phyloP scores from a whole-genome alignment of 2,888 invertebrate species.

The Hydrotaea diabolus region DNA sequence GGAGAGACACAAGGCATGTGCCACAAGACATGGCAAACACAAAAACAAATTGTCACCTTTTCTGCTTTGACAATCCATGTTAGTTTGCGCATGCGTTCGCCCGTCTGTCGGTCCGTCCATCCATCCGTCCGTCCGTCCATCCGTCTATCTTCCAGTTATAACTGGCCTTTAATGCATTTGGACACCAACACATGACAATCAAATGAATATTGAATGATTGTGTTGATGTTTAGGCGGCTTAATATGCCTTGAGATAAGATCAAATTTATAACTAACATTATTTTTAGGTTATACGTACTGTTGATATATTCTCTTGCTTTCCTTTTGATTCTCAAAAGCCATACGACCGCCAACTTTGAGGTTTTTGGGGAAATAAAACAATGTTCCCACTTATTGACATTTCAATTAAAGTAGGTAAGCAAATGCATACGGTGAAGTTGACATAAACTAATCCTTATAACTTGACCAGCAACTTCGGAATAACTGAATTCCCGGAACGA shows the following conservation, averaged over 20 bases:
- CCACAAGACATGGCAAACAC: slow-evolving; percentile 54
- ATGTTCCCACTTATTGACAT: background rate
- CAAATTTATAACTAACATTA: slow-evolving; percentile 60
- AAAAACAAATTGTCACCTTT: slow-evolving; percentile 61
- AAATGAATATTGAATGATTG: slow-evolving; percentile 46
- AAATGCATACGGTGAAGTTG: no score
- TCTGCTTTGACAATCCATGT: slow-evolving; percentile 46
- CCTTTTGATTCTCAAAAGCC: background rate
- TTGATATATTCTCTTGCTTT: background rate
- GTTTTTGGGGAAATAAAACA: slow-evolving; percentile 3
- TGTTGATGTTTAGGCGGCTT: slow-evolving; percentile 65
- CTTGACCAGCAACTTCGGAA: no score
- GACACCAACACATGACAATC: slow-evolving; percentile 65
- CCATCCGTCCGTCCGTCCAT: background rate
- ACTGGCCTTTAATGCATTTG: slow-evolving; percentile 64
- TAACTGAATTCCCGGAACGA: no score
- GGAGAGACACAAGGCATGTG: slow-evolving; percentile 56
- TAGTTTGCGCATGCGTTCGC: background rate
- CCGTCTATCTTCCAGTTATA: slow-evolving; percentile 39
- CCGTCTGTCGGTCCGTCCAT: background rate
- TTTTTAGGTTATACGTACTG: background rate
- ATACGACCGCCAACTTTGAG: background rate
- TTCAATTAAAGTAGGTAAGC: no score
- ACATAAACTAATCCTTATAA: no score
- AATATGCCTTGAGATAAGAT: slow-evolving; percentile 65